Percentiles rank a stretch among this genome's conserved stretches.
Evolutionary conservation across 1,140 invertebrate species (phyloP).

Genomic region (Heliconius hermathena): DNA sequence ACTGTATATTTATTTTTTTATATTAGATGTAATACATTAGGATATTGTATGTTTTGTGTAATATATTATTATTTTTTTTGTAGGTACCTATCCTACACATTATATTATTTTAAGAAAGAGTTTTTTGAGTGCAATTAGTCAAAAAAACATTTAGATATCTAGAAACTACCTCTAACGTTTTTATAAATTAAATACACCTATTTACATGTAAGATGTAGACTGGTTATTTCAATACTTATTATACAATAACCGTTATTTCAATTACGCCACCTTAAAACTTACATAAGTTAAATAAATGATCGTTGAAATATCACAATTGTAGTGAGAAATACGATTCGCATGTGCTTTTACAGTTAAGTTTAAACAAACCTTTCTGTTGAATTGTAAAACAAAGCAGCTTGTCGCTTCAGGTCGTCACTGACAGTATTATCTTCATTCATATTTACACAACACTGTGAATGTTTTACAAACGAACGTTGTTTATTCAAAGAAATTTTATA

Average conservation of each 20-base stretch:
- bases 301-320: slow-evolving; percentile 21
- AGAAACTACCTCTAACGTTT: too few relatives aligned
- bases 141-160: too few relatives aligned
- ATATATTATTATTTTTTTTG: background rate
- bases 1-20: too few relatives aligned
- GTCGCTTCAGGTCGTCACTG: slow-evolving; percentile 68
- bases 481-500: background rate
- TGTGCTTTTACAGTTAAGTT: slow-evolving; percentile 6
- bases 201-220: too few relatives aligned
- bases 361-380: slow-evolving; percentile 67
- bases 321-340: slow-evolving; percentile 9
- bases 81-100: too few relatives aligned
- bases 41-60: too few relatives aligned
- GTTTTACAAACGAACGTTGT: background rate
- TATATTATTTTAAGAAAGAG: too few relatives aligned
- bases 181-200: too few relatives aligned
- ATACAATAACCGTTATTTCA: background rate
- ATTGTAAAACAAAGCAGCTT: slow-evolving; percentile 75
- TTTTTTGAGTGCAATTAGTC: background rate
- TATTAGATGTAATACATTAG: too few relatives aligned
- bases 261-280: slow-evolving; percentile 9
- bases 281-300: slow-evolving; percentile 28
- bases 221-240: background rate
- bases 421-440: slow-evolving; percentile 71
- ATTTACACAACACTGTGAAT: slow-evolving; percentile 44